phyloP scores from a whole-genome alignment of 2,888 invertebrate species.

The Orthosia gracilis region DNA sequence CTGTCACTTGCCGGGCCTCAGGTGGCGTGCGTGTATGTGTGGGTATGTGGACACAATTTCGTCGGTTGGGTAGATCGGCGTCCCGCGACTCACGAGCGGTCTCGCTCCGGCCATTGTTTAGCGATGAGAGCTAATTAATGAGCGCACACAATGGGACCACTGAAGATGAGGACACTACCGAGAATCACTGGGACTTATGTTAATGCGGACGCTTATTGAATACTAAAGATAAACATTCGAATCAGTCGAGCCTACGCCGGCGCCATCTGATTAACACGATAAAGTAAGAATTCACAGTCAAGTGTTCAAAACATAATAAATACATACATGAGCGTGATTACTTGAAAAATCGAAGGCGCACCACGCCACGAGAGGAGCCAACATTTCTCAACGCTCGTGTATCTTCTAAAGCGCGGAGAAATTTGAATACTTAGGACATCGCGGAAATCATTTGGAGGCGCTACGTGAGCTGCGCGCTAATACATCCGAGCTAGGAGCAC shows the following conservation, averaged over 20 bases:
- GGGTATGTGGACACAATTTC: neutral
- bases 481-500: neutral
- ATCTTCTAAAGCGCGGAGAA: slow-evolving; percentile 12
- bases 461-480: slow-evolving; percentile 31
- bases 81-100: neutral
- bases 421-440: slow-evolving; percentile 30
- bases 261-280: neutral
- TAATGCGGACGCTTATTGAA: neutral
- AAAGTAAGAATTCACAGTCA: neutral
- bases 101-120: neutral
- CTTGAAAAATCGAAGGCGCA: slow-evolving; percentile 26
- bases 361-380: neutral
- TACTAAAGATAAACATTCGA: neutral
- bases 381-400: slow-evolving; percentile 6
- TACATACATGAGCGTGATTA: slow-evolving; percentile 1
- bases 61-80: neutral
- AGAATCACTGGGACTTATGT: neutral
- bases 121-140: neutral
- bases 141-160: neutral
- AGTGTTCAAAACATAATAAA: neutral
- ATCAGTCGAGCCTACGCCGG: neutral
- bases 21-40: neutral
- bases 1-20: no score
- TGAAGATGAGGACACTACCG: no score
- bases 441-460: slow-evolving; percentile 8